Base-by-base conservation (phyloP, 1,140 invertebrate genomes). In the Drosophila sucinea region DNA sequence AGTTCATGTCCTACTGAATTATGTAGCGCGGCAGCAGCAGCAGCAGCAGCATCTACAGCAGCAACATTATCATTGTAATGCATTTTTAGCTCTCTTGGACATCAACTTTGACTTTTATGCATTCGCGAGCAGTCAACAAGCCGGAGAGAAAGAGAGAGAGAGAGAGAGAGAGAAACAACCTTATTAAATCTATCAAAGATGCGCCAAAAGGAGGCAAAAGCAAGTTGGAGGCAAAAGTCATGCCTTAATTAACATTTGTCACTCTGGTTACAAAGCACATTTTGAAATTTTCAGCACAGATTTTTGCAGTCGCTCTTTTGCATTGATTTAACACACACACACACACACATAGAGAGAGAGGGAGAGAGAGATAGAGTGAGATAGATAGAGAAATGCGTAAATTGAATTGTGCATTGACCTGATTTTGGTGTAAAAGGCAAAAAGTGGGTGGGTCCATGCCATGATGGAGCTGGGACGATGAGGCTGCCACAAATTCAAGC, bases 1-100 rank as follows among this genome's bases (percentile, higher is more conserved):
- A 91, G 89, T 91, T 89, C 84, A 91, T 91, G 84, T 91, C 85
- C 73, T 77, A 63, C 71, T 91, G 75, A 91, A 91, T 91, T 91
- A 91, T 91, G 84, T 91, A 90, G 77, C 79, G 84, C 71, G 77
- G 70, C 83, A 79, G 44, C 65, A 73, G 66, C 35, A 63, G 30
- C 71, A 77, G 67, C 17, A 57, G 67, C 57, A 40, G 29, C 30
- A 23, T 11, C 54, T 5, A 51, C 63, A 30, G 17, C 33, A 68
- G 68, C 68, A 79, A 63, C 82, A 85, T 81, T 78, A 86, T 76
- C 79, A 86, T 76, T 86, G 78, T 85, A 85, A 85, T 85, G 82
- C 83, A 85, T 86, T 85, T 86, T 86, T 76, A 70, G 69, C 70
- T 67, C 70, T 17, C 17, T 17, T 70, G 70, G 44, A 73, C 74